A percentile compares a stretch with the other conserved stretches of the same genome.
phyloP scores from a whole-genome alignment of 2,797 vertebrate genomes.

The Gallirallus australis region DNA sequence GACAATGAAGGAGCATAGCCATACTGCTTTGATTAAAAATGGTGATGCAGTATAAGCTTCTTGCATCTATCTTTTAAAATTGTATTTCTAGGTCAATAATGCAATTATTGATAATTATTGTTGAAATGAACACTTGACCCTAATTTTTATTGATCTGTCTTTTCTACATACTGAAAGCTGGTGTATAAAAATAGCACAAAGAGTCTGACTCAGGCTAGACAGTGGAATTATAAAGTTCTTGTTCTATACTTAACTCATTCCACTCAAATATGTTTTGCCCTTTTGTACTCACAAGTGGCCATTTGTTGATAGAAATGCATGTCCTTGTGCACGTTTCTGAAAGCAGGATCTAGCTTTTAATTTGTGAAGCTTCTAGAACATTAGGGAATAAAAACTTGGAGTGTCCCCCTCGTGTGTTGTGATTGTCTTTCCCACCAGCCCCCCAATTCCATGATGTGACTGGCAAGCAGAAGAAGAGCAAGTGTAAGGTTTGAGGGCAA shows the following conservation, averaged over 20 bases:
- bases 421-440: background rate
- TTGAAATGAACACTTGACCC: background rate
- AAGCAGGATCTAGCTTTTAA: background rate
- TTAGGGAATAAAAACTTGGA: background rate
- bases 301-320: background rate
- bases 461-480: background rate
- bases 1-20: background rate
- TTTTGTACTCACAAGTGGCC: background rate
- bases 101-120: background rate
- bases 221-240: background rate
- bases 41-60: background rate
- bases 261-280: background rate
- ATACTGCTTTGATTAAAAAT: background rate
- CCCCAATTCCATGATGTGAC: accelerated
- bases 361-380: background rate
- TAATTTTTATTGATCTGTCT: background rate
- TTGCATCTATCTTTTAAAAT: background rate
- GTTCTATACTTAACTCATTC: background rate
- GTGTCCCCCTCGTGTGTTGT: too few species aligned
- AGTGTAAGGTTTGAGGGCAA: background rate
- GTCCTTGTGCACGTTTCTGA: background rate
- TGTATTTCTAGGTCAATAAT: background rate
- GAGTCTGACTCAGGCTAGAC: background rate
- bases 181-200: background rate
- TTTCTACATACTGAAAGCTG: background rate